Conservation (phyloP, 2,888 invertebrate genomes). For the Pristionchus entomophagus region DNA sequence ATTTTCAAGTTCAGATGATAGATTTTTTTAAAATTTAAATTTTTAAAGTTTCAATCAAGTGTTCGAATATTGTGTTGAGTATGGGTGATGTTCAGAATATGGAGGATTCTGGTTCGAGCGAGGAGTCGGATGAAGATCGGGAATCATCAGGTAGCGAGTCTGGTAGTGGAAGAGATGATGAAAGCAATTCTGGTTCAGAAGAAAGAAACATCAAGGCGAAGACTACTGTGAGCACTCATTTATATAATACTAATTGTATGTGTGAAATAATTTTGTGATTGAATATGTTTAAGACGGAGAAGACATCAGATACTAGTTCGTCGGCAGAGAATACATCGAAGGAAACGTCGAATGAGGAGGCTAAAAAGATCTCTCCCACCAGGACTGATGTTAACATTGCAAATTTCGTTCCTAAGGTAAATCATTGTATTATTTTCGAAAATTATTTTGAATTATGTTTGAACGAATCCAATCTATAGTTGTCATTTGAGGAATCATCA, state of each 20-base stretch:
- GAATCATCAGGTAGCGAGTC: not conserved
- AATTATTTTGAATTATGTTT: not conserved
- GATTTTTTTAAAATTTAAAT: too few relatives aligned
- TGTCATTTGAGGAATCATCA: too few relatives aligned
- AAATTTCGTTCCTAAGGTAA: constrained; percentile 16
- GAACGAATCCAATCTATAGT: too few relatives aligned
- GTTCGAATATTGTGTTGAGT: not conserved
- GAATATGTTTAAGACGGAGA: constrained; percentile 3
- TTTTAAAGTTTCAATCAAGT: not conserved
- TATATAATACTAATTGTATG: too few relatives aligned
- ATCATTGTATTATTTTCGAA: not conserved
- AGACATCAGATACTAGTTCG: constrained; percentile 35
- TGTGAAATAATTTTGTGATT: too few relatives aligned
- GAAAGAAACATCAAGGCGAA: not conserved
- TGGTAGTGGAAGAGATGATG: not conserved
- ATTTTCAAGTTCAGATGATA: too few relatives aligned
- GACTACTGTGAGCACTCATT: too few relatives aligned
- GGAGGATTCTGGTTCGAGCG: constrained; percentile 4
- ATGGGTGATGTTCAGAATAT: not conserved
- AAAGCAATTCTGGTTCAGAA: not conserved
- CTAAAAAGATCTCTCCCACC: not conserved
- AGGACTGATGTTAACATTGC: not conserved
- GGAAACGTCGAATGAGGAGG: constrained; percentile 33
- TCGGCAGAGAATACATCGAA: constrained; percentile 18
- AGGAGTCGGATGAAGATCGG: not conserved